phyloP scores from a whole-genome alignment of 2,113 vertebrate genomes.

The Cochlearius cochlearius region DNA sequence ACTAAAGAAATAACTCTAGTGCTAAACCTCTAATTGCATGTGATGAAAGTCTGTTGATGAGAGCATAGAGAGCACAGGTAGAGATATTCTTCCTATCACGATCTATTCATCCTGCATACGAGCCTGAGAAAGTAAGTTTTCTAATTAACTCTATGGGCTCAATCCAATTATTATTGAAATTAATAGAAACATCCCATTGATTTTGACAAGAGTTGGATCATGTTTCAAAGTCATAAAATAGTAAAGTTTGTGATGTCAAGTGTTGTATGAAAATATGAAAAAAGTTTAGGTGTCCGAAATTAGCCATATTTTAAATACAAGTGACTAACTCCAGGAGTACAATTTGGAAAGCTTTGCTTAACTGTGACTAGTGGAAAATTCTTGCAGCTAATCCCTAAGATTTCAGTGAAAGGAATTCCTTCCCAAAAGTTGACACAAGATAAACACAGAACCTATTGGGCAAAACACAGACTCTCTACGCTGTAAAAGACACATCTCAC shows the following conservation, averaged over 20 bases:
- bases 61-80: background rate
- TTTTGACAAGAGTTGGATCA: background rate
- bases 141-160: background rate
- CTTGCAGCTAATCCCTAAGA: background rate
- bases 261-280: background rate
- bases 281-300: background rate
- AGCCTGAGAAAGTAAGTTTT: background rate
- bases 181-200: background rate
- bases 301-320: background rate
- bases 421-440: background rate
- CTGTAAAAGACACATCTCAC: background rate
- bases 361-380: background rate
- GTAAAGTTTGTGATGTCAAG: background rate
- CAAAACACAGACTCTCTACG: background rate
- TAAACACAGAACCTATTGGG: background rate
- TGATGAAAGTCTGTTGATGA: background rate
- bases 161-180: background rate
- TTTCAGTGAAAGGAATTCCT: background rate
- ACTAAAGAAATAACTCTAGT: background rate
- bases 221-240: background rate
- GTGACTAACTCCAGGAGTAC: background rate
- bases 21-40: background rate
- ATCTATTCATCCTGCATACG: background rate
- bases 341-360: background rate
- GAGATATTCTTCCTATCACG: background rate